These are phyloP conservation scores for Saccopteryx bilineata DNA, from an alignment of 2,113 vertebrate genomes.

Conservation along the genomic window DNA sequence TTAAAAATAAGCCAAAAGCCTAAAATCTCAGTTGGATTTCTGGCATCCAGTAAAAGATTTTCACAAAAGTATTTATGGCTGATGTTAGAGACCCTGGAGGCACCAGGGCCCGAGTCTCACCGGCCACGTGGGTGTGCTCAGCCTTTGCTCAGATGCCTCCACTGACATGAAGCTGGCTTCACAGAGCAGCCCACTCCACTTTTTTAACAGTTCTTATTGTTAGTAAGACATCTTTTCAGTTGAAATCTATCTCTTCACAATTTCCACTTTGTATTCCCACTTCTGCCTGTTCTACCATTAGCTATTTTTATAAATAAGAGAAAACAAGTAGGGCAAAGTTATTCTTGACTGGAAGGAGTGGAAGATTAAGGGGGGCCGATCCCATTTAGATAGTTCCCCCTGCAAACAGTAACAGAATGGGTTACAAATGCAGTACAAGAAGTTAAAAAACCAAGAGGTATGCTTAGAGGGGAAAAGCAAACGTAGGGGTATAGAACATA, in stretches of 20 bases:
- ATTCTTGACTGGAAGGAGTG: background rate
- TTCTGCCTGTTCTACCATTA: background rate
- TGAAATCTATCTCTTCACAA: constrained; percentile 34
- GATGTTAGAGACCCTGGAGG: background rate
- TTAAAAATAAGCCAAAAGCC: constrained; percentile 23
- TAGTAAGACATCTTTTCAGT: background rate
- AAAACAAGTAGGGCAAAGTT: background rate
- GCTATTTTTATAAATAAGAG: constrained; percentile 27
- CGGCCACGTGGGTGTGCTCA: fast-evolving
- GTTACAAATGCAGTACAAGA: background rate
- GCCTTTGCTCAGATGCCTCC: background rate
- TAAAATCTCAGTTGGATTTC: constrained; percentile 18
- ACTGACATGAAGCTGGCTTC: fast-evolving
- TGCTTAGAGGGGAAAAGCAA: constrained; percentile 9
- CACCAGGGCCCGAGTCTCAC: fast-evolving
- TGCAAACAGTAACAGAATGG: background rate
- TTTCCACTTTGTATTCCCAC: background rate
- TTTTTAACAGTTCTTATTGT: background rate
- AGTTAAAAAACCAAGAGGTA: background rate
- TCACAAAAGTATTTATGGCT: background rate
- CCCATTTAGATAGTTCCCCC: background rate
- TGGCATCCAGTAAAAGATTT: background rate
- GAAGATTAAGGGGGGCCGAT: background rate
- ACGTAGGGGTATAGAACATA: background rate
- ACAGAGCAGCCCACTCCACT: background rate